A percentile compares a stretch with the other conserved stretches of the same genome.
Evolutionary conservation across 2,113 vertebrate species (phyloP).

Genomic region (Mesocricetus auratus): DNA sequence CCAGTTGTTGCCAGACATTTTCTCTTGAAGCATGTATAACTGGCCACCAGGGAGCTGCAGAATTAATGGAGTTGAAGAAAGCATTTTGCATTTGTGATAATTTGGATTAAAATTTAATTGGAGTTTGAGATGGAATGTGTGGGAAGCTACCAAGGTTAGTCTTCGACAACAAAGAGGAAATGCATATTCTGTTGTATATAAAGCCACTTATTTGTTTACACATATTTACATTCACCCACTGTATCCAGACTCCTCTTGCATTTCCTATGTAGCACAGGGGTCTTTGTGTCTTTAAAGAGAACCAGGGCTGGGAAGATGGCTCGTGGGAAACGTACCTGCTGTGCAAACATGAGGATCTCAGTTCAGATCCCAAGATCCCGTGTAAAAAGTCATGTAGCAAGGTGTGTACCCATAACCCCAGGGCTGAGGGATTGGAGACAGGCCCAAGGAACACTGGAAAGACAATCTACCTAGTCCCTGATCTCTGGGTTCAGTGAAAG

Average conservation of each 20-base stretch:
- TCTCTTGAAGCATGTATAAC: constrained; percentile 48
- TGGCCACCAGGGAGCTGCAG: constrained; percentile 43
- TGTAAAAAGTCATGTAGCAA: no score
- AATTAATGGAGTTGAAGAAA: constrained; percentile 61
- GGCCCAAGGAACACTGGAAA: neutral
- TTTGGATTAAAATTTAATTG: constrained; percentile 71
- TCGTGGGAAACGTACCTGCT: neutral
- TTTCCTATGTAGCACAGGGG: neutral
- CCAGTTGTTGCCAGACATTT: constrained; percentile 4
- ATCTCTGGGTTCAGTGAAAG: neutral
- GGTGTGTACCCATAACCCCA: neutral
- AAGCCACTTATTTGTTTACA: neutral
- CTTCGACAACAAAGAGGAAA: neutral
- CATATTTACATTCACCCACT: neutral
- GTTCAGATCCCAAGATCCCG: neutral
- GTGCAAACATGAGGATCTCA: no score
- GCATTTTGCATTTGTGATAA: constrained; percentile 34
- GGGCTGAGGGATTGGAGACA: neutral
- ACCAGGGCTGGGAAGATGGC: neutral
- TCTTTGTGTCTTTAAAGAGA: neutral
- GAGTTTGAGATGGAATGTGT: neutral
- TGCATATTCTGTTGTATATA: neutral
- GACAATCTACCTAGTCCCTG: neutral
- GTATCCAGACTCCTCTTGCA: neutral
- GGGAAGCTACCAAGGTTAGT: neutral